A percentile compares a stretch with the other conserved stretches of the same genome.
These are phyloP conservation scores for Sebastes fasciatus DNA, from an alignment of 2,113 vertebrate species.

Conservation along the genomic window DNA sequence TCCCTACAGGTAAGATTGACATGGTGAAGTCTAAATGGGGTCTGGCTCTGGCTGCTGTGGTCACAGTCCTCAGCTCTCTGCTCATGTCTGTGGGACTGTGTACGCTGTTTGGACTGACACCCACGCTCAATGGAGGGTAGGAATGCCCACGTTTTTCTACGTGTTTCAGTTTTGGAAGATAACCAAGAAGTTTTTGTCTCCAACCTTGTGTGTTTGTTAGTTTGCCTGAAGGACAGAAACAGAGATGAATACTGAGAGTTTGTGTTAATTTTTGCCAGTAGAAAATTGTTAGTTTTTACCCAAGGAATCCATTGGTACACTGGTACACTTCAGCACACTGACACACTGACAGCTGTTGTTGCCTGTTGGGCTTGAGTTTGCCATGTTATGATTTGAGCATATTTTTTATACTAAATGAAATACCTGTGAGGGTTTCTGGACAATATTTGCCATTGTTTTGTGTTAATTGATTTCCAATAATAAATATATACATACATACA, in stretches of 20 bases:
- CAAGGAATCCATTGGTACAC: too few relatives aligned
- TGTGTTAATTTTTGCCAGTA: not conserved
- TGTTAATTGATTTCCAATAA: too few relatives aligned
- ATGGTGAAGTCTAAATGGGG: slow-evolving; percentile 99
- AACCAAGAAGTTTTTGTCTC: not conserved
- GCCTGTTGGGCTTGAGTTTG: too few relatives aligned
- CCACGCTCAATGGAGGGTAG: slow-evolving; percentile 98
- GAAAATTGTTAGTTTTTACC: too few relatives aligned
- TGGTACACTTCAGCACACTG: too few relatives aligned
- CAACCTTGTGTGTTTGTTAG: not conserved
- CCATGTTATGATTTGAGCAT: too few relatives aligned
- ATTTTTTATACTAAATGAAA: too few relatives aligned
- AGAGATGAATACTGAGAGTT: not conserved
- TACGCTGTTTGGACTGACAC: slow-evolving; percentile 95
- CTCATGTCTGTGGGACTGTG: slow-evolving; percentile 99
- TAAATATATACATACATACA: too few relatives aligned
- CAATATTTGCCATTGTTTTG: too few relatives aligned
- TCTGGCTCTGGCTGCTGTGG: slow-evolving; percentile 95
- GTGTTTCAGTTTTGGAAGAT: not conserved
- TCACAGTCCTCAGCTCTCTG: slow-evolving; percentile 97
- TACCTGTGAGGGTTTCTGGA: too few relatives aligned
- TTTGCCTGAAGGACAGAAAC: not conserved
- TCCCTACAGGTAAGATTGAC: slow-evolving; percentile 93
- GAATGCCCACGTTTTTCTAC: slow-evolving; percentile 37
- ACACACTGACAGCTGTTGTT: too few relatives aligned